Evolutionary conservation across 2,888 invertebrate species (phyloP), one percentile per base, ranked within the genome.

Genomic region (Netelia virgata): DNA sequence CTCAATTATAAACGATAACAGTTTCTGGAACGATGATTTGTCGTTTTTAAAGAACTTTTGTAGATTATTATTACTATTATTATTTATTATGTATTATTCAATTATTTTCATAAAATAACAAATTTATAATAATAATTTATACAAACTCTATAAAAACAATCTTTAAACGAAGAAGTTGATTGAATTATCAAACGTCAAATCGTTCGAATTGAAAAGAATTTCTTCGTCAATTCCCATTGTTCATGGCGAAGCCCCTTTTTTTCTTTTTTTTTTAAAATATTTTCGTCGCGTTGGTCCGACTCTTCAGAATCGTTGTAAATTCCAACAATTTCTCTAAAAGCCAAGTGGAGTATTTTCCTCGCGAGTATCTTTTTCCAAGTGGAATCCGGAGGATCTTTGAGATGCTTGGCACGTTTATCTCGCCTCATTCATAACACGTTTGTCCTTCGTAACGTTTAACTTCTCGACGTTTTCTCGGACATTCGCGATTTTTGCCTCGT

Each of bases 391-490:
- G 28, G 3, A 47, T 63, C 59, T 69, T 77, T 61, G 50, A 63
- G 43, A 77, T 61, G 50, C 69, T 14, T 36, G n/a, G 69, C 77
- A 77, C 69, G 69, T 77, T 77, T n/a, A 50, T 28, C 18, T 57
- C 63, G 36, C n/a, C 20, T 23, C 53, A 9, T 55, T 55, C 66
- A 18, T 20, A 43, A 47, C 43, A n/a, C 36, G 5, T 14, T 36
- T 64, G 23, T 64, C 63, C 9, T 8, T 47, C 36, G 63, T 55
- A 16, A 9, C 18, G 55, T 55, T 55, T 55, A 16, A 55, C 18
- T 55, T 28, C n/a, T 0, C 28, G 14, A 50, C 50, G n/a, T 28
- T 28, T 61, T 23, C 28, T 23, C 28, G 16, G 64, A 64, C n/a
- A 16, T 36, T 57, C 41, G 18, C 3, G 73, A 61, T 73, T 14